Evolutionary conservation across 2,797 vertebrate genomes (phyloP).

Genomic region (Clarias laeviceps): DNA sequence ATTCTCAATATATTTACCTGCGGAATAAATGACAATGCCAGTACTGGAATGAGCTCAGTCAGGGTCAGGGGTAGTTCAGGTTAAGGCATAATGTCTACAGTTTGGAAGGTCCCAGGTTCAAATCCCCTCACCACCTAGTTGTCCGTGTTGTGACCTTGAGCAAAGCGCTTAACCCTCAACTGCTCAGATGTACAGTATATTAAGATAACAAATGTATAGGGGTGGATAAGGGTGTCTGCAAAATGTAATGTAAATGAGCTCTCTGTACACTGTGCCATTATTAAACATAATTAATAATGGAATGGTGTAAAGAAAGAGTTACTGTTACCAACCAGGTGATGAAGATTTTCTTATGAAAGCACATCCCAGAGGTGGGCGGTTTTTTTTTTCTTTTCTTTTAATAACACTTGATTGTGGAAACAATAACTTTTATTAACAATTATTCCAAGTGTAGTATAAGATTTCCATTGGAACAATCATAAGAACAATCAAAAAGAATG

Average conservation of each 20-base stretch:
- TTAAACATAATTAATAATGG: too few species aligned
- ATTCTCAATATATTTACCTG: constrained; percentile 80
- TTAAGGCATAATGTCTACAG: too few species aligned
- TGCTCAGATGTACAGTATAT: too few species aligned
- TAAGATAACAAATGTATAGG: too few species aligned
- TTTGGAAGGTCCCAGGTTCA: too few species aligned
- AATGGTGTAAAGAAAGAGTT: neutral
- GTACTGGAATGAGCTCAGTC: neutral
- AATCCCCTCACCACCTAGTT: too few species aligned
- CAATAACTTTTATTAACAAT: neutral
- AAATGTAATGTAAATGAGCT: too few species aligned
- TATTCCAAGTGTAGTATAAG: neutral
- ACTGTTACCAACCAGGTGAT: neutral
- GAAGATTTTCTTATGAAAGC: neutral
- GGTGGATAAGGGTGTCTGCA: too few species aligned
- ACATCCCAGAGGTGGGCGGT: neutral
- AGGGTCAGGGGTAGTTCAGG: too few species aligned
- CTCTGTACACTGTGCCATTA: too few species aligned
- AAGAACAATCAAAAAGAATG: neutral
- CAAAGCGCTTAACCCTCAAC: too few species aligned
- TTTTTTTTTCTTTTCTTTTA: neutral
- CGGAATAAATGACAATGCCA: neutral
- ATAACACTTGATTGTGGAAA: neutral
- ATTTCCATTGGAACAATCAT: neutral
- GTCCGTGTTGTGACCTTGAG: too few species aligned